Evolutionary conservation across 2,113 vertebrate genomes (phyloP), one percentile per base, ranked within the genome.

Genomic region (Bucco capensis): DNA sequence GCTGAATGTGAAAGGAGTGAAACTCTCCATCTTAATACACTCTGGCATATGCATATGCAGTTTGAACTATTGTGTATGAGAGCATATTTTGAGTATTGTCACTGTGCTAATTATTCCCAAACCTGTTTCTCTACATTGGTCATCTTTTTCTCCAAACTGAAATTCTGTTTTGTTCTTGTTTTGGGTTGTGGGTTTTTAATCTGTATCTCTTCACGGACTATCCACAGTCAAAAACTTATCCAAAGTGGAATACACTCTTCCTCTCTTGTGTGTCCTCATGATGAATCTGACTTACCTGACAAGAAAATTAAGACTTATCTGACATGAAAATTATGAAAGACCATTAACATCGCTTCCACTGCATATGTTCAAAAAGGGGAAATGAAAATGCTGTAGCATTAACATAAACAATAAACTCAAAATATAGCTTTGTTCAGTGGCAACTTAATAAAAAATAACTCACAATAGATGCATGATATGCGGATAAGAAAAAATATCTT

Each of bases 1-100:
- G 28, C 30, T 61, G 76, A 84, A 72, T 72, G 57, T 19, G 49
- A 88, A 91, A 81, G 24, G 49, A 82, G 7, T 37, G 53, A 65
- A 93, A 74, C 49, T 93, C 49, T 77, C 56, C 18, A 25, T 81
- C 42, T 46, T 61, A 88, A 69, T 82, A 95, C 57, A 86, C 73
- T 84, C 90, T 81, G 84, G 64, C 30, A 19, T 65, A 90, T 74
- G 19, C 19, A 37, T 12, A 40, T 33, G 14, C 28, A 23, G 23
- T 75, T 76, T 65, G 33, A 85, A 40, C 11, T 67, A 56, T 2
- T 2, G 0, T 5, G 0, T 53, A 35, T 28, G n/a, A 42, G 47
- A 81, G 18, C 8, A 27, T 22, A 4, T 33, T 83, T 62, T 74
- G 13, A 67, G 19, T 66, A 64, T 67, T 54, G 28, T 14, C 24